Conservation (phyloP, 2,888 invertebrate genomes). For the Iphiclides podalirius region DNA sequence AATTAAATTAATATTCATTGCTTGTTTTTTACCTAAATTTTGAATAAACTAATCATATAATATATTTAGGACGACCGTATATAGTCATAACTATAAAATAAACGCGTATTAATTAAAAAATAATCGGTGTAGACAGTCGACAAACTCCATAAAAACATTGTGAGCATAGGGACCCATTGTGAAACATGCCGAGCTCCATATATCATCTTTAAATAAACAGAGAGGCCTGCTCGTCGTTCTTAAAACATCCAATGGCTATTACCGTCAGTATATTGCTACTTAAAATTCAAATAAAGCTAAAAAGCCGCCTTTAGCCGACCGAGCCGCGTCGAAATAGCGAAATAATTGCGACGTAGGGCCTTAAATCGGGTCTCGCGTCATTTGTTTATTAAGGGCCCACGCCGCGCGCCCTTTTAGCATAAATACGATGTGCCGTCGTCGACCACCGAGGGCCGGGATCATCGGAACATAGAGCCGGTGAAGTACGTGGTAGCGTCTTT, state of each 20-base stretch:
- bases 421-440: conserved; percentile 42
- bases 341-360: conserved; percentile 65
- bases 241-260: conserved; percentile 32
- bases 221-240: conserved; percentile 11
- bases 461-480: conserved; percentile 9
- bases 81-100: too few relatives aligned
- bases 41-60: too few relatives aligned
- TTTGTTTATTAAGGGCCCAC: conserved; percentile 69
- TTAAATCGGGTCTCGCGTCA: conserved; percentile 67
- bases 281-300: conserved; percentile 59
- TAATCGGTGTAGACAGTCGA: too few relatives aligned
- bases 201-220: conserved; percentile 24
- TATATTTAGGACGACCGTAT: too few relatives aligned
- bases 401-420: conserved; percentile 64
- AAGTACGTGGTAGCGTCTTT: neutral
- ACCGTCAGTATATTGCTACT: conserved; percentile 35
- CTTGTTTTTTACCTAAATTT: too few relatives aligned
- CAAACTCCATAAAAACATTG: neutral
- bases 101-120: too few relatives aligned
- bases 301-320: conserved; percentile 47
- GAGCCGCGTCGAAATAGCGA: conserved; percentile 60
- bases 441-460: conserved; percentile 7
- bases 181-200: conserved; percentile 10
- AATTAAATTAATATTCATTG: too few relatives aligned
- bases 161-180: too few relatives aligned